phyloP scores from a whole-genome alignment of 2,888 invertebrate genomes.

The Parapristionchus giblindavisi region DNA sequence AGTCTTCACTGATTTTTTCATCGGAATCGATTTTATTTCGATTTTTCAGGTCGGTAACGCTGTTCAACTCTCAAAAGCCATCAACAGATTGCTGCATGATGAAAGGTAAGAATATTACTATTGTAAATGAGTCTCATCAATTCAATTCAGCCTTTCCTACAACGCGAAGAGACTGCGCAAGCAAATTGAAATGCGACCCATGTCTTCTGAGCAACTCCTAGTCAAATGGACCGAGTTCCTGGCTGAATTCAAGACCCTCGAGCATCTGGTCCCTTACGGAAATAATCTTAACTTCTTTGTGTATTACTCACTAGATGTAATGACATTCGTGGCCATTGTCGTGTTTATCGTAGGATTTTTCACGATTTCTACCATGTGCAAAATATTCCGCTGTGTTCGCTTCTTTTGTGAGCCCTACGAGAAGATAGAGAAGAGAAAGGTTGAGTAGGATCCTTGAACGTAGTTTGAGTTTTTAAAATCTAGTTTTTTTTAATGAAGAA shows the following conservation, averaged over 20 bases:
- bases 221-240: conserved; percentile 37
- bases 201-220: conserved; percentile 26
- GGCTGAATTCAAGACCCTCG: conserved; percentile 38
- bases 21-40: not conserved
- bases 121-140: not conserved
- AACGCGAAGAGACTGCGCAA: conserved; percentile 10
- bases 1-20: not conserved
- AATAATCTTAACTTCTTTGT: conserved; percentile 27
- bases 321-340: too few species aligned
- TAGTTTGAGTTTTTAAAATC: too few species aligned
- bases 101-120: conserved; percentile 1
- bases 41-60: not conserved
- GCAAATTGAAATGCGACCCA: conserved; percentile 24
- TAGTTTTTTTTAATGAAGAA: too few species aligned
- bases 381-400: too few species aligned
- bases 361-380: too few species aligned
- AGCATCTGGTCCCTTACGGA: conserved; percentile 25
- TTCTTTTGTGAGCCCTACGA: too few species aligned
- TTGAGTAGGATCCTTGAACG: too few species aligned
- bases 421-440: too few species aligned
- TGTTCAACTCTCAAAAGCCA: not conserved
- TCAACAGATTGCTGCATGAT: conserved; percentile 1
- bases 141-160: conserved; percentile 1
- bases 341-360: too few species aligned
- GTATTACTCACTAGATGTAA: conserved; percentile 39